Evolutionary conservation across 2,797 vertebrate species (phyloP), one percentile per base, ranked within the genome.

Genomic region (Eupleurogrammus muticus): DNA sequence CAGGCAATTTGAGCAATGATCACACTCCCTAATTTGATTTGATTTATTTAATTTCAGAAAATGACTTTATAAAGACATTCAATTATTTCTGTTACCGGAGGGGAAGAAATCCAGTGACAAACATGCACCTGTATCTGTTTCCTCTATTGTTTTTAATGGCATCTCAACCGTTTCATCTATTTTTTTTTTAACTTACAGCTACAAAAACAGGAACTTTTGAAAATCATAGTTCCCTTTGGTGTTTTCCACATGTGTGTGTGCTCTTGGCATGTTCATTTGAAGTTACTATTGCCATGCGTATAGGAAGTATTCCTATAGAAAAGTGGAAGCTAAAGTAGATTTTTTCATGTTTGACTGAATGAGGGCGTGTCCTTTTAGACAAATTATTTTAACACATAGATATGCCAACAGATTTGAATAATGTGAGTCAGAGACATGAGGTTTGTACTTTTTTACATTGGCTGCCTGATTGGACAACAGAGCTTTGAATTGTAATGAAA

Each of bases 31-130:
- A 32, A 0, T 65, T 49, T 71, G 10, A 38, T 66, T 57, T 42
- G 16, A 58, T 79, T 65, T 20, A 44, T 71, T 17, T 52, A 24
- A 47, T 53, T 24, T 42, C 57, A 11, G 16, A 77, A 63, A 57
- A 67, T 11, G 11, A 36, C 38, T 66, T 28, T 14, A 11, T 48
- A 55, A 24, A 50, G 21, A 58, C 14, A 28, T 70, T 55, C 40
- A 47, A 66, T 73, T 14, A 38, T 68, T 35, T 20, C 52, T 55
- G 17, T 50, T 16, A 46, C 49, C 35, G 23, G 21, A 70, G 57
- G 19, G 8, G 42, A 70, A 58, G 17, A 6, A 50, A n/a, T 21
- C 44, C 11, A 8, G 13, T 14, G 13, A 56, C 16, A 56, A 59
- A 48, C 13, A 10, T 66, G 10, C 36, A 28, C n/a, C 14, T 49